phyloP scores from a whole-genome alignment of 2,797 vertebrate species.

The Hybognathus amarus region DNA sequence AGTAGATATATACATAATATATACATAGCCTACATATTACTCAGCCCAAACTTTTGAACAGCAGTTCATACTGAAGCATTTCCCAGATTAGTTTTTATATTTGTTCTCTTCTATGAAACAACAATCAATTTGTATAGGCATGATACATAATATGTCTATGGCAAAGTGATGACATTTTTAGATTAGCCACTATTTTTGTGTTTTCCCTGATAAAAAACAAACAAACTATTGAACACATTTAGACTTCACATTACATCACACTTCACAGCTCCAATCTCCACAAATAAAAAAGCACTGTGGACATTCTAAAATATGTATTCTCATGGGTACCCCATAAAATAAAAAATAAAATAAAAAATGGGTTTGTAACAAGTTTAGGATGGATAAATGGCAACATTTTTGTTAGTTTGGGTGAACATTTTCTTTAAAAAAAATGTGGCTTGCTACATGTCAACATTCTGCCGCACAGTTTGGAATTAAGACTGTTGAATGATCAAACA shows the following conservation, averaged over 20 bases:
- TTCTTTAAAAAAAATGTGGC: neutral
- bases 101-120: neutral
- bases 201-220: neutral
- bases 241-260: too few species aligned
- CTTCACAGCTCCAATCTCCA: neutral
- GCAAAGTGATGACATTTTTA: neutral
- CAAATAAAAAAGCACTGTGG: neutral
- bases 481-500: neutral
- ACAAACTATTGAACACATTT: neutral
- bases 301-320: neutral
- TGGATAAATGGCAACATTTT: neutral
- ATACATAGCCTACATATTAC: too few species aligned
- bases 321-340: neutral
- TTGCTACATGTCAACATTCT: neutral
- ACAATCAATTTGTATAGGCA: neutral
- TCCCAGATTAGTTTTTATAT: neutral
- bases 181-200: neutral
- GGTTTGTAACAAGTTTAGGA: neutral
- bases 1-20: too few species aligned
- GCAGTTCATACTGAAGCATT: too few species aligned
- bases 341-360: neutral
- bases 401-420: neutral
- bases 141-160: neutral
- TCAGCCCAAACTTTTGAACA: too few species aligned
- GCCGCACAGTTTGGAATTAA: slow-evolving; percentile 1